Evolutionary conservation across 2,113 vertebrate species (phyloP), one percentile per base, ranked within the genome.

Genomic region (Trogon melanurus): DNA sequence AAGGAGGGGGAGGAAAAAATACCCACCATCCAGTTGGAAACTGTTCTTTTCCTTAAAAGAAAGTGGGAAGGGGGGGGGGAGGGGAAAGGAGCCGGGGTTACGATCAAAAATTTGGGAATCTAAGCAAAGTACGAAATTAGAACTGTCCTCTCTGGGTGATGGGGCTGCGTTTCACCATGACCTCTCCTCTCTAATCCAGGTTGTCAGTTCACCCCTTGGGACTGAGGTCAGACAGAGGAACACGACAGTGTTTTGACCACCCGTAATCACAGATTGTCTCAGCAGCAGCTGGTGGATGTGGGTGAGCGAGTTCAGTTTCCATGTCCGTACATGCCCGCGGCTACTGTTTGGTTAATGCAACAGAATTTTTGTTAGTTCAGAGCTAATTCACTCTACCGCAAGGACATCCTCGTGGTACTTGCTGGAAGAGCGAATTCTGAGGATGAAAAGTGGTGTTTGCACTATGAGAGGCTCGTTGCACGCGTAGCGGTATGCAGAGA

Each of bases 241-340:
- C 30, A 27, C 25, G 18, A 38, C 30, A 12, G 15, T 54, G 41
- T 60, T 88, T 48, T 69, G 66, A 38, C 50, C 72, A 6, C 11
- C 6, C 4, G 1, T 17, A 36, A 44, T 27, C 2, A 12, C 18
- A 34, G 25, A 29, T 58, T 71, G 21, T 58, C 44, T 87, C 2
- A 1, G n/a, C n/a, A 45, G 56, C 21, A 38, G 53, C 5, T 25
- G 3, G 3, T 48, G 62, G 34, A 21, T 69, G 67, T 26, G 19
- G 10, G 27, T 10, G 45, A 92, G 58, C 4, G 1, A 72, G 5
- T n/a, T 48, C 6, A 9, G 22, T 48, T 78, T 78, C 65, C 60
- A 26, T 4, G 1, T 16, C 29, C 25, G 16, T 15, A 45, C 16
- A 3, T 2, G 8, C 44, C 48, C 36, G 21, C 1, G 3, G 74